Evolutionary conservation across 2,888 invertebrate genomes (phyloP), one percentile per base, ranked within the genome.

Genomic region (Calameuta pallipes): DNA sequence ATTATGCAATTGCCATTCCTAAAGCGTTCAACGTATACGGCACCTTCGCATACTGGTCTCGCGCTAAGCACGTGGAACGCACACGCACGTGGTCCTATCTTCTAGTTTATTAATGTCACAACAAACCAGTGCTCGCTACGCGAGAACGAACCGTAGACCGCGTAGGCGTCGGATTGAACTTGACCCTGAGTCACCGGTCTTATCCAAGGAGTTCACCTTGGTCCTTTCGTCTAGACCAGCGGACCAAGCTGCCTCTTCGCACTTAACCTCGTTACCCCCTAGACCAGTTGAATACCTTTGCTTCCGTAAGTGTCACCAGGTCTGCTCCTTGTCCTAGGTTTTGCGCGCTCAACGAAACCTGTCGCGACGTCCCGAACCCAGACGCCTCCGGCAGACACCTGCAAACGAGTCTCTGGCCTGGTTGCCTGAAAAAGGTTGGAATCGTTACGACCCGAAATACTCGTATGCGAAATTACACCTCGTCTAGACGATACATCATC

Each of bases 341-440:
- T 31, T 23, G 56, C 56, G 6, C 56, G 56, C 9, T 56, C 23
- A 56, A 23, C 2, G 9, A 56, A 56, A 56, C 56, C 56, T 56
- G 56, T 56, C 71, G 71, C 31, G 71, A 71, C 71, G 71, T 31
- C 33, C 31, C 11, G 71, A 12, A 71, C 71, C 31, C 15, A 56
- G 56, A 56, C 56, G 34, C 71, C 71, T 71, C 34, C 33, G 71
- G 71, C 71, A 31, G 71, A 71, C 71, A 71, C 71, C 30, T 71
- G 33, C 71, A 34, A 71, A 71, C 71, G 71, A 71, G 71, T 71
- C 71, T 71, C 71, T 71, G 34, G 71, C 71, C 71, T 71, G 71
- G 31, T 34, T 71, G 71, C 71, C 71, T 31, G 13, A 34, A 71
- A 71, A 71, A 71, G 71, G 71, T 31, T 13, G 71, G 71, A 71